These are phyloP conservation scores for Maconellicoccus hirsutus DNA, from an alignment of 1,140 invertebrate species.

Conservation along the genomic window DNA sequence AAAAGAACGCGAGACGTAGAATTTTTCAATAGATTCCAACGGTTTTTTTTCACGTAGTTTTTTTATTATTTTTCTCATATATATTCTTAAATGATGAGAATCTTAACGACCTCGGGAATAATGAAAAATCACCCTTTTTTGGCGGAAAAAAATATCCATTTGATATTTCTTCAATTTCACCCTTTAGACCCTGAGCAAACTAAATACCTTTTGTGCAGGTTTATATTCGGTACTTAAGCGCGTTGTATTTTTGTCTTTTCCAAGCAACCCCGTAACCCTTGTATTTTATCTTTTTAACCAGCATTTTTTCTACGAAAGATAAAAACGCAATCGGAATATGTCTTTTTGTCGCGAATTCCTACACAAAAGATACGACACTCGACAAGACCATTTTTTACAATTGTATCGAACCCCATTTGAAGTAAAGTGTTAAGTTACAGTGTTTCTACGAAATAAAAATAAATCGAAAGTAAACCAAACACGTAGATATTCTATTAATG, in stretches of 20 bases:
- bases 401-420: background rate
- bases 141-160: background rate
- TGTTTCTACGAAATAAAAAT: background rate
- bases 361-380: background rate
- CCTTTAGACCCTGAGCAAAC: slow-evolving; percentile 10
- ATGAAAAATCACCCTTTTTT: slow-evolving; percentile 21
- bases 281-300: background rate
- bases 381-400: background rate
- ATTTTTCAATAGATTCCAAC: slow-evolving; percentile 22
- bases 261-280: background rate
- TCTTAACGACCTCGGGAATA: slow-evolving; percentile 17
- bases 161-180: slow-evolving; percentile 17
- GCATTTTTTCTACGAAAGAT: background rate
- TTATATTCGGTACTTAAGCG: background rate
- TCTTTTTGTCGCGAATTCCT: background rate
- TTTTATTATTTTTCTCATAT: slow-evolving; percentile 13
- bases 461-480: background rate
- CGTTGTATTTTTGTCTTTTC: background rate
- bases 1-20: background rate
- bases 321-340: background rate
- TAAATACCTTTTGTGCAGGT: slow-evolving; percentile 18
- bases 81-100: slow-evolving; percentile 22
- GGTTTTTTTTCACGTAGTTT: slow-evolving; percentile 15
- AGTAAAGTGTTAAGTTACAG: slow-evolving; percentile 20
- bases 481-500: slow-evolving; percentile 1